phyloP scores from a whole-genome alignment of 2,113 vertebrate species.

The Scomber scombrus region DNA sequence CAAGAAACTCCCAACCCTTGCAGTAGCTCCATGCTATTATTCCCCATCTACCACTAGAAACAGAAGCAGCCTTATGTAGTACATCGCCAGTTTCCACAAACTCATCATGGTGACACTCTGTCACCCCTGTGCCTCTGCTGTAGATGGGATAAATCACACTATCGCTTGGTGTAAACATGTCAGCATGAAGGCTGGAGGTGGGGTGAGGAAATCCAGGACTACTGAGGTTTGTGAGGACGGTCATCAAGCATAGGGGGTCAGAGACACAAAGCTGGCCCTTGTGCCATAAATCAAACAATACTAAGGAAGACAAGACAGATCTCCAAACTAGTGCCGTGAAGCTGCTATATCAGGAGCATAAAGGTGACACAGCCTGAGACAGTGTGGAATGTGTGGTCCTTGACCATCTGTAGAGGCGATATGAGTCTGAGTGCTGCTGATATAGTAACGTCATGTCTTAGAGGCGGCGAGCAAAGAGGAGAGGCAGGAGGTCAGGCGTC shows the following conservation, averaged over 20 bases:
- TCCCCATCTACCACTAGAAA: constrained; percentile 10
- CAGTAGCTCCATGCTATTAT: neutral
- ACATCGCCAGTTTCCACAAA: constrained; percentile 27
- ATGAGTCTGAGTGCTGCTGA: constrained; percentile 50
- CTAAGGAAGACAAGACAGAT: neutral
- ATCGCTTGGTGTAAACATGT: constrained; percentile 70
- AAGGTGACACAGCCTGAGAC: constrained; percentile 40
- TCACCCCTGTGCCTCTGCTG: constrained; percentile 20
- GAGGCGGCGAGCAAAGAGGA: constrained; percentile 37
- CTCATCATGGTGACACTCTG: constrained; percentile 29
- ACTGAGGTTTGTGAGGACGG: constrained; percentile 18
- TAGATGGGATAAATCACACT: constrained; percentile 61
- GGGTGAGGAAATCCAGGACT: constrained; percentile 55
- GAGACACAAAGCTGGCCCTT: constrained; percentile 7
- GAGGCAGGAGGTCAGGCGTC: constrained; percentile 75
- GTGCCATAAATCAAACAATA: constrained; percentile 27
- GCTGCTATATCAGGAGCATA: constrained; percentile 19
- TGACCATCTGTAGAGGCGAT: constrained; percentile 46
- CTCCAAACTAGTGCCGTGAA: neutral
- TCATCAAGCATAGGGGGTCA: neutral
- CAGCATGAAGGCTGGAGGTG: constrained; percentile 36
- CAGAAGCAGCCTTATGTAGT: constrained; percentile 22
- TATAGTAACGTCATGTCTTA: constrained; percentile 64
- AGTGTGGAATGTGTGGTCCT: constrained; percentile 44
- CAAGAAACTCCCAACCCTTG: neutral